phyloP scores from a whole-genome alignment of 2,797 vertebrate species.

The Anguilla marmorata region DNA sequence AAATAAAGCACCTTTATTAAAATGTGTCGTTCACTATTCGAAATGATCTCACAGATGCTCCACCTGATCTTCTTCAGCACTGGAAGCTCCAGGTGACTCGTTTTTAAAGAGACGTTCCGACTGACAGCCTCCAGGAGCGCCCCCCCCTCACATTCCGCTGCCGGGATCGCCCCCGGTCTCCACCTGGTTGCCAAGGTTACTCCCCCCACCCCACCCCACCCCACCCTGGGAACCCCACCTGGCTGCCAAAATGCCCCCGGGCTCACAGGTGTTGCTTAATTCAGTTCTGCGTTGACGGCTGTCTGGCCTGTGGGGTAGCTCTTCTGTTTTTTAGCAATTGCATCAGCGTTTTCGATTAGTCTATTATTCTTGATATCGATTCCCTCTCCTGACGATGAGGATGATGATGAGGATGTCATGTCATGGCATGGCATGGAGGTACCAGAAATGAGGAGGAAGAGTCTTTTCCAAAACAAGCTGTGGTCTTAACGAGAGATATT shows the following conservation, averaged over 20 bases:
- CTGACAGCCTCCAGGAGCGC: background rate
- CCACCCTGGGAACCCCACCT: background rate
- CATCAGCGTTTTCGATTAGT: background rate
- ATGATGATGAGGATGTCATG: background rate
- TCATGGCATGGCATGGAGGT: background rate
- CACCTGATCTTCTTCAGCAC: background rate
- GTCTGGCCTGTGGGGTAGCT: background rate
- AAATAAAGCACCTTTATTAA: background rate
- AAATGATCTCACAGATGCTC: background rate
- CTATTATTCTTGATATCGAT: background rate
- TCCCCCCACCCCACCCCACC: background rate
- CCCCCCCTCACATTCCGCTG: background rate
- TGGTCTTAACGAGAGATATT: background rate
- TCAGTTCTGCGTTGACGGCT: background rate
- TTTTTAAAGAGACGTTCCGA: background rate
- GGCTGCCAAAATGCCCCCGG: background rate
- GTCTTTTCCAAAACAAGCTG: background rate
- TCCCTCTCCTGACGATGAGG: background rate
- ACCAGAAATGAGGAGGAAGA: background rate
- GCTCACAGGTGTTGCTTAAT: background rate
- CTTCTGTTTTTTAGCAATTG: background rate
- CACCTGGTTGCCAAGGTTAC: constrained; percentile 17
- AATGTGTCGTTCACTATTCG: background rate
- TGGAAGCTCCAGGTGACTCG: background rate
- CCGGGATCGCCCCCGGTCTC: background rate